Conservation (phyloP, 2,797 vertebrate species). For the Natrix natrix region DNA sequence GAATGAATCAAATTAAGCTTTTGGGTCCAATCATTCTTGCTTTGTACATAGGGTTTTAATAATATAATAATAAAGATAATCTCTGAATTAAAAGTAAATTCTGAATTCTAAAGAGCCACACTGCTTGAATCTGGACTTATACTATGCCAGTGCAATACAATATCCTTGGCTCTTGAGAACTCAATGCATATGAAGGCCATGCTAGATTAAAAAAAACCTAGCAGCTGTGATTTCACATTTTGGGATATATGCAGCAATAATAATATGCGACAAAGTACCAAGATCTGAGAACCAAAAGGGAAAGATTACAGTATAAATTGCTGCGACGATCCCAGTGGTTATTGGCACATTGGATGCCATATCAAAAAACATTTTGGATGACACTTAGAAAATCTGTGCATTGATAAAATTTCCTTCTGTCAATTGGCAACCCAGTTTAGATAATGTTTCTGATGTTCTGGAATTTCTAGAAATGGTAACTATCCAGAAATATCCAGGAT, state of each 20-base stretch:
- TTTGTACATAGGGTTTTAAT: conserved; percentile 37
- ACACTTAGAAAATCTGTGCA: not conserved
- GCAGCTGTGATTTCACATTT: not conserved
- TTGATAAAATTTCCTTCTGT: not conserved
- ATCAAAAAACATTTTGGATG: not conserved
- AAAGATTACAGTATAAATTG: not conserved
- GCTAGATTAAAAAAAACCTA: not conserved
- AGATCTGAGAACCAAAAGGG: not conserved
- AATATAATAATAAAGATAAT: not conserved
- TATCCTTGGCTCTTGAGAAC: not conserved
- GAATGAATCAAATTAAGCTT: conserved; percentile 57
- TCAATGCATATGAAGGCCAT: not conserved
- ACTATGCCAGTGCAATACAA: not conserved
- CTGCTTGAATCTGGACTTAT: not conserved
- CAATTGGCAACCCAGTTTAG: not conserved
- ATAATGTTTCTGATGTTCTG: not conserved
- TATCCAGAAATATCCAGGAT: not conserved
- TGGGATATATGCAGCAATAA: not conserved
- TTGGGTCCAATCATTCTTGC: conserved; percentile 32
- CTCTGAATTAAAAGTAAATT: not conserved
- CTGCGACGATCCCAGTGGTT: not conserved
- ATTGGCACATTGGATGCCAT: not conserved
- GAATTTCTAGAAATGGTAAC: not conserved
- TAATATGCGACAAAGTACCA: not conserved
- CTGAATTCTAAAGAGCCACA: not conserved